Evolutionary conservation across 2,113 vertebrate species (phyloP).

Genomic region (Lichenostomus cassidix): DNA sequence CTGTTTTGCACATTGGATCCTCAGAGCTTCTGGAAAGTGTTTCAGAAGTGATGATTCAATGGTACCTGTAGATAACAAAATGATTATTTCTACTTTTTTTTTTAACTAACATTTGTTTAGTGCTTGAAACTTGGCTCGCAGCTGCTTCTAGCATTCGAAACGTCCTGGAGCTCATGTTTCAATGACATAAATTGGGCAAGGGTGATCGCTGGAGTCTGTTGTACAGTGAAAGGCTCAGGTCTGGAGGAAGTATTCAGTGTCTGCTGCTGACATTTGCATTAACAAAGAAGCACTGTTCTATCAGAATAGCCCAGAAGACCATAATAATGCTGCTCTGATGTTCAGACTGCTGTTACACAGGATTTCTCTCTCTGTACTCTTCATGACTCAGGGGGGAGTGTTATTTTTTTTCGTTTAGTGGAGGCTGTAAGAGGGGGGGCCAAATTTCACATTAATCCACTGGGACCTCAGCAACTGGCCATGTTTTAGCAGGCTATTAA

Average conservation of each 20-base stretch:
- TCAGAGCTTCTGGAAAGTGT: background rate
- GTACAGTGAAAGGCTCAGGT: background rate
- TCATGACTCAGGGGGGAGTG: background rate
- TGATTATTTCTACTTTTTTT: background rate
- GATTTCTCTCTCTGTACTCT: background rate
- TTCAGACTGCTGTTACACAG: background rate
- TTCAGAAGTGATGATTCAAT: background rate
- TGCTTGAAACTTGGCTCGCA: background rate
- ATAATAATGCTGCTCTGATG: background rate
- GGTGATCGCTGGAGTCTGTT: background rate
- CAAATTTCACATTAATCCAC: background rate
- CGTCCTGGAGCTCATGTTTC: background rate
- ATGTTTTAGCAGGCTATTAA: background rate
- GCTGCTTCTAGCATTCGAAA: background rate
- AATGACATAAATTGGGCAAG: background rate
- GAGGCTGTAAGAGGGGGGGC: background rate
- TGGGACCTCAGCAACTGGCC: background rate
- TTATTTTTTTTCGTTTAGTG: background rate
- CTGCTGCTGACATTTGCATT: conserved; percentile 12
- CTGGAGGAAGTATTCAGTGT: background rate
- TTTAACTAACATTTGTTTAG: background rate
- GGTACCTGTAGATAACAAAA: conserved; percentile 35
- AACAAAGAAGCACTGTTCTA: conserved; percentile 12
- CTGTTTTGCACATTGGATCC: background rate
- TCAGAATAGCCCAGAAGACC: background rate